Conservation (phyloP, 2,888 invertebrate genomes). For the Sarcophaga variegata region DNA sequence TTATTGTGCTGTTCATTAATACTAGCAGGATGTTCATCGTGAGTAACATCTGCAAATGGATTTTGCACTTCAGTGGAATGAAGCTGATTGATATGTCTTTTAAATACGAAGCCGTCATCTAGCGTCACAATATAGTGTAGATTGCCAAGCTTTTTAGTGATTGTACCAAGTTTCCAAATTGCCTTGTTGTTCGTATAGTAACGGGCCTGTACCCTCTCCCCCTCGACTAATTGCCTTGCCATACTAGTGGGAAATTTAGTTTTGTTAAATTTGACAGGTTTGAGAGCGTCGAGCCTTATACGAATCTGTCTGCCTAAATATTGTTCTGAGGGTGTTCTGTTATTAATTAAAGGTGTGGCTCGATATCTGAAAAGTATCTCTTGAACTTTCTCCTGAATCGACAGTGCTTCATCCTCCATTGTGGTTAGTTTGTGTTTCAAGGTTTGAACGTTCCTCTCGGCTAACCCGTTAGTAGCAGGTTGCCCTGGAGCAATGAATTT, state of each 20-base stretch:
- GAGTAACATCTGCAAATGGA: background rate
- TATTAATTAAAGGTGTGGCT: no score
- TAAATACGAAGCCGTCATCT: slow-evolving; percentile 30
- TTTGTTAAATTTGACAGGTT: slow-evolving; percentile 15
- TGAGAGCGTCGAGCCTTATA: no score
- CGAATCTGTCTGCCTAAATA: no score
- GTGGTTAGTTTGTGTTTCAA: no score
- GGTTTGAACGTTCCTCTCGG: no score
- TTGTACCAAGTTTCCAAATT: slow-evolving; percentile 22
- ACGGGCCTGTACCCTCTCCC: slow-evolving; percentile 35
- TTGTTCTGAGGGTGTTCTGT: no score
- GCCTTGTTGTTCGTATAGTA: slow-evolving; percentile 33
- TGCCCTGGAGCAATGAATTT: no score
- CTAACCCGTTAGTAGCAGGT: no score
- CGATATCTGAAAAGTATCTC: no score
- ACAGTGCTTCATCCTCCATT: no score
- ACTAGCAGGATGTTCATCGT: background rate
- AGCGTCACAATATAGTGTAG: slow-evolving; percentile 25
- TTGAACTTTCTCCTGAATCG: no score
- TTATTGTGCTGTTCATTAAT: background rate
- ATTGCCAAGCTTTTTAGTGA: background rate
- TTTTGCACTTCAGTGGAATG: slow-evolving; percentile 4
- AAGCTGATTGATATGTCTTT: slow-evolving; percentile 30
- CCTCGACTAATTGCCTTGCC: slow-evolving; percentile 44
- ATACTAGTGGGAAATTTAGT: slow-evolving; percentile 1